Percentiles rank a stretch among this genome's conserved stretches.
Conservation (phyloP, 2,888 invertebrate genomes). For the Chirona hameri region DNA sequence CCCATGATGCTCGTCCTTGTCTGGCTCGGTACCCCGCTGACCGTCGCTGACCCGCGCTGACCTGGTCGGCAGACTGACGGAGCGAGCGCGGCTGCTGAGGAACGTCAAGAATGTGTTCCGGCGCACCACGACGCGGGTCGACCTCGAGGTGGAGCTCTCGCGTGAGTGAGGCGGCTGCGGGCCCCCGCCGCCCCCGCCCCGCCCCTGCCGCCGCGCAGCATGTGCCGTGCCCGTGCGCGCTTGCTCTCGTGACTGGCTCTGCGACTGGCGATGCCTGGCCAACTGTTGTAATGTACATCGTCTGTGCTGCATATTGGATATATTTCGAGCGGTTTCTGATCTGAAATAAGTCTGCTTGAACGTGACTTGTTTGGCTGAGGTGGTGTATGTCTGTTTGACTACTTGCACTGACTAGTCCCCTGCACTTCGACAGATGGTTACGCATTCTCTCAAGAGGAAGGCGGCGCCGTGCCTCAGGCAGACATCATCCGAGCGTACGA, state of each 20-base stretch:
- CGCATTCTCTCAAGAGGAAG: slow-evolving; percentile 95
- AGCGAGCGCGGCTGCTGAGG: slow-evolving; percentile 92
- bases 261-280: neutral
- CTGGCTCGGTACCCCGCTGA: too few relatives aligned
- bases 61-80: slow-evolving; percentile 73
- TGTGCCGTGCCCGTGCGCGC: neutral
- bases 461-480: slow-evolving; percentile 89
- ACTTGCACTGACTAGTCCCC: too few relatives aligned
- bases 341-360: too few relatives aligned
- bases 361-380: too few relatives aligned
- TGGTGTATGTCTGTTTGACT: too few relatives aligned
- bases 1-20: too few relatives aligned
- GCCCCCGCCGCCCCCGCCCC: neutral
- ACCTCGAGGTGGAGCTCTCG: slow-evolving; percentile 83
- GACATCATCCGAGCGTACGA: slow-evolving; percentile 95
- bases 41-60: too few relatives aligned
- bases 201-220: neutral
- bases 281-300: neutral
- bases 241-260: neutral
- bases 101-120: slow-evolving; percentile 92
- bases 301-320: neutral
- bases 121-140: slow-evolving; percentile 65
- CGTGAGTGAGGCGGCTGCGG: slow-evolving; percentile 65
- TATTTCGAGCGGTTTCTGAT: too few relatives aligned
- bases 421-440: slow-evolving; percentile 45